Conservation (phyloP, 2,797 vertebrate species). For the Danio jaintianensis region DNA sequence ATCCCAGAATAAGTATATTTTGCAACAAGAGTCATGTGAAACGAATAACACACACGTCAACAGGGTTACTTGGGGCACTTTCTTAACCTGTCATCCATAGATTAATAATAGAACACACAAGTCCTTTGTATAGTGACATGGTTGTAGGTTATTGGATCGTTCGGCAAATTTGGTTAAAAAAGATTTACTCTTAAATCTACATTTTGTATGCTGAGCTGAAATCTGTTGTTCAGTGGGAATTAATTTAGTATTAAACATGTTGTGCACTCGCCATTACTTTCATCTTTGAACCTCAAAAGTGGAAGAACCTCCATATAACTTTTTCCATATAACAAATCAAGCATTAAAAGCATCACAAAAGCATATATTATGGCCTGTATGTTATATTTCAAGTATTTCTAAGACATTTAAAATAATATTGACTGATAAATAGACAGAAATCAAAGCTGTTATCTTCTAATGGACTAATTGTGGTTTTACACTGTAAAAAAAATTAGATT, state of each 20-base stretch:
- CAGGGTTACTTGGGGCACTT: neutral
- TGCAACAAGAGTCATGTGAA: conserved; percentile 62
- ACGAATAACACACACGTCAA: conserved; percentile 52
- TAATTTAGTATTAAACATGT: neutral
- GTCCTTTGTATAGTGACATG: neutral
- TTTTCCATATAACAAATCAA: no score
- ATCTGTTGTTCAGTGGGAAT: neutral
- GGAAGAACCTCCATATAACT: no score
- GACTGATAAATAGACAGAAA: no score
- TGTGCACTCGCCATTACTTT: neutral
- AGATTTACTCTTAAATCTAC: neutral
- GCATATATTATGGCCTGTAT: no score
- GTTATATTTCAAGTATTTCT: no score
- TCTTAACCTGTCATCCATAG: conserved; percentile 47
- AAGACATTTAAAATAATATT: no score
- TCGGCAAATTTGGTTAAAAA: conserved; percentile 1
- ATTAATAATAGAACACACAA: conserved; percentile 60
- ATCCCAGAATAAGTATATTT: neutral
- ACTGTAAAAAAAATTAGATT: no score
- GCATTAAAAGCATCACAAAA: no score
- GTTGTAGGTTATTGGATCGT: neutral
- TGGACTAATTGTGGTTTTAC: no score
- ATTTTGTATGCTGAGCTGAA: conserved; percentile 8
- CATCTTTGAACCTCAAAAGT: no score
- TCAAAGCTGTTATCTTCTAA: no score